Percentiles rank a stretch among this genome's conserved stretches.
phyloP scores from a whole-genome alignment of 1,140 invertebrate genomes.

The Oscheius sp. region DNA sequence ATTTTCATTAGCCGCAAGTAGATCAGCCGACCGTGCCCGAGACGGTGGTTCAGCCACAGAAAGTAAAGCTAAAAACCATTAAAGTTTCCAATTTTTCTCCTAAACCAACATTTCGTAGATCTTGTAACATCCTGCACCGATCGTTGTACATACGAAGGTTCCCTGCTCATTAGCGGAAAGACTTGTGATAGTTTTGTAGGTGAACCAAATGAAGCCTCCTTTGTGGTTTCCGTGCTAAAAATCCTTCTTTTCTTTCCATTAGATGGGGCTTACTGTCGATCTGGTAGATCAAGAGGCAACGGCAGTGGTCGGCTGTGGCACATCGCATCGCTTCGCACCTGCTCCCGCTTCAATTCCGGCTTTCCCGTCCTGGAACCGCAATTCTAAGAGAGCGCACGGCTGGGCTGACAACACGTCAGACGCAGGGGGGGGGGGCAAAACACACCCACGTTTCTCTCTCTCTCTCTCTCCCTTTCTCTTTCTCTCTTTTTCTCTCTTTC shows the following conservation, averaged over 20 bases:
- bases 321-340: constrained; percentile 32
- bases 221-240: neutral
- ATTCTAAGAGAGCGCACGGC: neutral
- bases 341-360: constrained; percentile 38
- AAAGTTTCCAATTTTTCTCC: neutral
- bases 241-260: neutral
- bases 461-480: neutral
- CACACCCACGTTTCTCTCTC: neutral
- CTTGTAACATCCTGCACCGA: neutral
- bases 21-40: constrained; percentile 16
- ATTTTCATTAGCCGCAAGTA: neutral
- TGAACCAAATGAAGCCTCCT: neutral
- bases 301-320: constrained; percentile 42
- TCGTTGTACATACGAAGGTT: neutral
- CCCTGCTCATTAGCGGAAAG: neutral
- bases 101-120: neutral
- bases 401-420: neutral
- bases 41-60: constrained; percentile 2
- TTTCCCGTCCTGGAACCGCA: constrained; percentile 35
- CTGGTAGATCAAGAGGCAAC: constrained; percentile 17
- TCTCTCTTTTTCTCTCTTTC: neutral
- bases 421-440: neutral
- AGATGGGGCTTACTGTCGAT: constrained; percentile 4
- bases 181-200: neutral
- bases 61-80: neutral